Conservation (phyloP, 2,888 invertebrate species). For the Serripes groenlandicus region DNA sequence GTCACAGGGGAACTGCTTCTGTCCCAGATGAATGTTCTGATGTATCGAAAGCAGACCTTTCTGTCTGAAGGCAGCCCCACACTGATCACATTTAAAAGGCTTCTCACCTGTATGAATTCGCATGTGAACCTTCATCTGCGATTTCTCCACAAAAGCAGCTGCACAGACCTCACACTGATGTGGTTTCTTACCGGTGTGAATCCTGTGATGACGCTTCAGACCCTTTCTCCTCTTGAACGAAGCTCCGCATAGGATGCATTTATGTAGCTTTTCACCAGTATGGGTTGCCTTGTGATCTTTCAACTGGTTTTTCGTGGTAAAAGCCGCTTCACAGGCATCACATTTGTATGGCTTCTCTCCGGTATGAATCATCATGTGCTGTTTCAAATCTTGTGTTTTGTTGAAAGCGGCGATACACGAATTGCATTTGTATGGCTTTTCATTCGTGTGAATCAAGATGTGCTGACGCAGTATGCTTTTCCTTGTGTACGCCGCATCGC, state of each 20-base stretch:
- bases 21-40: conserved; percentile 14
- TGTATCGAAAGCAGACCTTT: conserved; percentile 12
- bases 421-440: conserved; percentile 17
- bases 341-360: conserved; percentile 21
- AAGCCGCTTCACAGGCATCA: conserved; percentile 8
- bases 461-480: conserved; percentile 20
- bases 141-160: conserved; percentile 9
- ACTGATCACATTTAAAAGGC: conserved; percentile 21
- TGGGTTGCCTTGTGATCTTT: conserved; percentile 19
- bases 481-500: conserved; percentile 13
- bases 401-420: conserved; percentile 14
- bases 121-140: conserved; percentile 12
- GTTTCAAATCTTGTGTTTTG: conserved; percentile 2
- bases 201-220: conserved; percentile 16
- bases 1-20: conserved; percentile 3
- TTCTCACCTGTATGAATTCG: conserved; percentile 17
- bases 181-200: conserved; percentile 14
- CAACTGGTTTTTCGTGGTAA: conserved; percentile 18
- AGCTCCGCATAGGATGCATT: conserved; percentile 10
- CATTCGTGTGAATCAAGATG: conserved; percentile 7
- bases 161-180: conserved; percentile 8
- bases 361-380: conserved; percentile 7
- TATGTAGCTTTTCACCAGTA: conserved; percentile 15
- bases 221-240: conserved; percentile 17
- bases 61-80: conserved; percentile 19